Evolutionary conservation across 2,888 invertebrate species (phyloP).

Genomic region (Idaea aversata): DNA sequence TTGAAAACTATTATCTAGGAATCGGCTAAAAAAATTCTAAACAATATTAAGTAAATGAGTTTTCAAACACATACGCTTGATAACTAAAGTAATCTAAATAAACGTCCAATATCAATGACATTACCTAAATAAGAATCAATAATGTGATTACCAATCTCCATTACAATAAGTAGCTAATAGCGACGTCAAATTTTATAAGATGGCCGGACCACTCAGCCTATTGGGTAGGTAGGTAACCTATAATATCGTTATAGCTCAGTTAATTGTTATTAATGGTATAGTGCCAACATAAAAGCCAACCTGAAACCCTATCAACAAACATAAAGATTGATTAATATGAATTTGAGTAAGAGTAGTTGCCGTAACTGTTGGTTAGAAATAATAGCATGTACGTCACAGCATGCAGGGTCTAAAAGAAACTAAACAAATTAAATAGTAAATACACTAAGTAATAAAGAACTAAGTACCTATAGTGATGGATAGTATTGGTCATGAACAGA

Average conservation of each 20-base stretch:
- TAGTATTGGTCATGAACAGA: too few species aligned
- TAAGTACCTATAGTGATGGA: too few species aligned
- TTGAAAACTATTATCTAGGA: background rate
- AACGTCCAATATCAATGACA: background rate
- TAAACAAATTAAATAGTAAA: too few species aligned
- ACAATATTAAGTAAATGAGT: background rate
- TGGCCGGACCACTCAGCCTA: conserved; percentile 63
- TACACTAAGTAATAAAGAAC: too few species aligned
- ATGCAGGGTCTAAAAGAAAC: background rate
- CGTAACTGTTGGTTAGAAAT: background rate
- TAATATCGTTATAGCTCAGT: conserved; percentile 57
- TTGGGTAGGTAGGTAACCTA: conserved; percentile 17
- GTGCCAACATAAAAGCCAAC: conserved; percentile 18
- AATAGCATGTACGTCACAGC: background rate
- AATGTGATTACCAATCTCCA: background rate
- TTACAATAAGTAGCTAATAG: conserved; percentile 39
- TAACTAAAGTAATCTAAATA: background rate
- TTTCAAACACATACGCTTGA: background rate
- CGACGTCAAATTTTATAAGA: conserved; percentile 47
- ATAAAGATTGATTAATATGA: conserved; percentile 17
- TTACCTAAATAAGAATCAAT: background rate
- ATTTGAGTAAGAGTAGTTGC: conserved; percentile 3
- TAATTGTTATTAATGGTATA: conserved; percentile 73
- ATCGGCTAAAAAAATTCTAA: background rate
- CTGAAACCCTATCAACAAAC: conserved; percentile 16